These are phyloP conservation scores for Cremastobaeus sp. DNA, from an alignment of 2,888 invertebrate genomes.

Conservation along the genomic window DNA sequence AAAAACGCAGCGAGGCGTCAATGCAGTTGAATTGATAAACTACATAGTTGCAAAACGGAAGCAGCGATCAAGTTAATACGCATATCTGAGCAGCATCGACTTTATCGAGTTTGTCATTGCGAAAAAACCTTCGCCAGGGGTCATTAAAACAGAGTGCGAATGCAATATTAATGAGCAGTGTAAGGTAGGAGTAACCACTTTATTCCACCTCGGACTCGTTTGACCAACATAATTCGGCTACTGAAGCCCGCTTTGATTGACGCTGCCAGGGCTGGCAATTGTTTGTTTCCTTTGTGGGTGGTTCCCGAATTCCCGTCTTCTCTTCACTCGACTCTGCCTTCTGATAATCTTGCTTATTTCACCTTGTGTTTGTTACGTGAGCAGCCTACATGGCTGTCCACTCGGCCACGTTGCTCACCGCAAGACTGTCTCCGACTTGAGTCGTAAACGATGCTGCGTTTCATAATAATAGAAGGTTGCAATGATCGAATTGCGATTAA, in stretches of 20 bases:
- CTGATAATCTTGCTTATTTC: slow-evolving; percentile 51
- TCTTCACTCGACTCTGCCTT: slow-evolving; percentile 6
- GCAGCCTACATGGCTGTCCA: slow-evolving; percentile 37
- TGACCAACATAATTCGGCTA: too few species aligned
- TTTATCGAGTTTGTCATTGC: slow-evolving; percentile 51
- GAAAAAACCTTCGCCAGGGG: slow-evolving; percentile 43
- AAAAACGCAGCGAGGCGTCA: slow-evolving; percentile 7
- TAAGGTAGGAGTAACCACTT: slow-evolving; percentile 25
- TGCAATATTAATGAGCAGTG: slow-evolving; percentile 47
- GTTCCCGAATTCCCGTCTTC: slow-evolving; percentile 22
- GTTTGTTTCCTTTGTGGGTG: too few species aligned
- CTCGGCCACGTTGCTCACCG: slow-evolving; percentile 12
- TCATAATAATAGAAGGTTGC: slow-evolving; percentile 14
- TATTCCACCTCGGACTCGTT: too few species aligned
- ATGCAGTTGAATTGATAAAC: neutral
- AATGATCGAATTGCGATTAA: slow-evolving; percentile 33
- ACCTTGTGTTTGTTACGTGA: slow-evolving; percentile 62
- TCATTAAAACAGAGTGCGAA: slow-evolving; percentile 38
- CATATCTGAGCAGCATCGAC: slow-evolving; percentile 36
- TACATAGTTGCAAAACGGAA: neutral
- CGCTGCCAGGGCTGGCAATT: too few species aligned
- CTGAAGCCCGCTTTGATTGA: too few species aligned
- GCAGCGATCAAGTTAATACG: slow-evolving; percentile 15
- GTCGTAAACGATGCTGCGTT: slow-evolving; percentile 9
- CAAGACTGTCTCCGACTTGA: slow-evolving; percentile 20